Evolutionary conservation across 2,888 invertebrate species (phyloP).

Genomic region (Phorcus lineatus): DNA sequence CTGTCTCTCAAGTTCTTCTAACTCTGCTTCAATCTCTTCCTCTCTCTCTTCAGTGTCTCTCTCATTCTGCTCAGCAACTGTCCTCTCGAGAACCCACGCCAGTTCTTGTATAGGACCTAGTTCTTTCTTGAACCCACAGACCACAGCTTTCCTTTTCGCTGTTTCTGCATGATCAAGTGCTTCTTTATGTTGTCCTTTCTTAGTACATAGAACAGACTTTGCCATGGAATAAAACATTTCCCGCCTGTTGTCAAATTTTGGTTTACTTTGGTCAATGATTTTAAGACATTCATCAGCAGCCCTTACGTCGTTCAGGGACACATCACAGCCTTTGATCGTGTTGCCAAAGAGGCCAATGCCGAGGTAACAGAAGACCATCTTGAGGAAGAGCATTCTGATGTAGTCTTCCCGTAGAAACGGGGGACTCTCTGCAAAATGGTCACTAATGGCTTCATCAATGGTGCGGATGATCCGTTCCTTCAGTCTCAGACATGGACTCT

Average conservation of each 20-base stretch:
- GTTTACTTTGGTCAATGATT: background rate
- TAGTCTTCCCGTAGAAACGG: conserved; percentile 2
- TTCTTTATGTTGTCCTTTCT: background rate
- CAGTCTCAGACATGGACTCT: background rate
- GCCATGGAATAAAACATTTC: background rate
- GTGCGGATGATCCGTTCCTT: background rate
- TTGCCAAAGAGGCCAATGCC: conserved; percentile 5
- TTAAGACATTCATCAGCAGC: background rate
- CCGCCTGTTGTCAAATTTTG: background rate
- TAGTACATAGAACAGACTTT: background rate
- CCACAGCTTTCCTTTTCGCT: background rate
- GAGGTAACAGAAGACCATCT: background rate
- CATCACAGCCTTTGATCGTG: background rate
- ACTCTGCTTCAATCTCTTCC: background rate
- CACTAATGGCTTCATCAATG: background rate
- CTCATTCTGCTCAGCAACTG: background rate
- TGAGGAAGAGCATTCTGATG: conserved; percentile 1
- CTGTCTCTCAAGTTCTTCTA: background rate
- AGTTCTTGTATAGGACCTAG: background rate
- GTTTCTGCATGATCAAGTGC: background rate
- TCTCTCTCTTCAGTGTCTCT: background rate
- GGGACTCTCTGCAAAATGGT: conserved; percentile 1
- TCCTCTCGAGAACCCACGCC: background rate
- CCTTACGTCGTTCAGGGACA: background rate
- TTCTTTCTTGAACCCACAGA: background rate